Evolutionary conservation across 2,113 vertebrate genomes (phyloP), one percentile per base, ranked within the genome.

Genomic region (Petroica traversi): DNA sequence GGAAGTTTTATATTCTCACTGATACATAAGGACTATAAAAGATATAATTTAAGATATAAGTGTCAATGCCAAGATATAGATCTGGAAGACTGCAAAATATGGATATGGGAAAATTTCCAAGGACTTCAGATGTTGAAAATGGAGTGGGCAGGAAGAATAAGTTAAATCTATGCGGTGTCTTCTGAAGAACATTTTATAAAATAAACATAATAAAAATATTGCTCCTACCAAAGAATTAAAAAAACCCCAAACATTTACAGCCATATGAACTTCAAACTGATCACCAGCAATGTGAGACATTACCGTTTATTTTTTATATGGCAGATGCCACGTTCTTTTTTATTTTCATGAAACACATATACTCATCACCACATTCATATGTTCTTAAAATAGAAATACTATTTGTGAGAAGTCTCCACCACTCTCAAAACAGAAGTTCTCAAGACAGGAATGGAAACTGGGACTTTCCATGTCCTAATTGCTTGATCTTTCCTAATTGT

Each of bases 401-500:
- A 8, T 20, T 71, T 3, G 8, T 49, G 51, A 72, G 72, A 36
- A 49, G 49, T 57, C 76, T 61, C 11, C 54, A 73, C 54, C 38
- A 71, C 94, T 91, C 91, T 75, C 55, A 85, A 46, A 93, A 72
- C 16, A 64, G 16, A 77, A 90, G 59, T 85, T 97, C 74, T 94
- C n/a, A 83, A 68, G 59, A 80, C 89, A 97, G 82, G 66, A 95
- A 94, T 43, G 81, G 75, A 88, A 95, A 94, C 63, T 84, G 80
- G 63, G 51, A 93, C 52, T 54, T 49, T 95, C 91, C 80, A 48
- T 12, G 55, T 36, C 12, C 19, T 49, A 85, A 41, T 40, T 93
- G 43, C 87, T 97, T 94, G 55, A 94, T 82, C 63, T 95, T 95
- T 96, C 84, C 92, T 91, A 80, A 54, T 94, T 87, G 19, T 94